A percentile compares a stretch with the other conserved stretches of the same genome.
These are phyloP conservation scores for Chymomyza costata DNA, from an alignment of 1,140 invertebrate genomes.

Conservation along the genomic window DNA sequence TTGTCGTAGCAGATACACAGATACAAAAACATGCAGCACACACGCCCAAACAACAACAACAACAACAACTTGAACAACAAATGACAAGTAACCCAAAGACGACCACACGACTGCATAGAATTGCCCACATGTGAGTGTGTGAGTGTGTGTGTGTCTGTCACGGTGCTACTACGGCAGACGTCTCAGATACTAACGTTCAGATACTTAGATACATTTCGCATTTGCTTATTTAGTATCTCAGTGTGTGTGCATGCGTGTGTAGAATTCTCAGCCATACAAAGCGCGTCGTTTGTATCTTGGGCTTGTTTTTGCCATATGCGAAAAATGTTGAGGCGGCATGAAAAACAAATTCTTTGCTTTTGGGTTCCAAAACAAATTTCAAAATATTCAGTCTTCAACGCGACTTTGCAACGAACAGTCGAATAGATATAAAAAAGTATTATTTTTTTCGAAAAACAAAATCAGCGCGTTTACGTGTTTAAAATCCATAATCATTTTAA, in stretches of 20 bases:
- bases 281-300: conserved; percentile 29
- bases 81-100: too few species aligned
- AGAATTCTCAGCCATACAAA: conserved; percentile 23
- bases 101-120: conserved; percentile 52
- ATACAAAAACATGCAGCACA: conserved; percentile 11
- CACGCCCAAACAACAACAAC: conserved; percentile 1
- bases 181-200: conserved; percentile 40
- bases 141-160: too few species aligned
- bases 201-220: conserved; percentile 49
- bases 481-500: background rate
- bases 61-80: conserved; percentile 17
- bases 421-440: conserved; percentile 4
- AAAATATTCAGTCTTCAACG: conserved; percentile 67
- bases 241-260: conserved; percentile 44
- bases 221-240: too few species aligned
- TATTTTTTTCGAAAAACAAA: conserved; percentile 19
- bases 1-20: conserved; percentile 51
- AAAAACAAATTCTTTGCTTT: conserved; percentile 40
- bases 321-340: conserved; percentile 67
- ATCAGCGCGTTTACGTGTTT: conserved; percentile 11
- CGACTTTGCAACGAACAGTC: too few species aligned
- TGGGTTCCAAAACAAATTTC: conserved; percentile 50
- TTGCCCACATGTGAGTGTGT: conserved; percentile 70
- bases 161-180: conserved; percentile 68
- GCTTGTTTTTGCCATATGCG: conserved; percentile 70